phyloP scores from a whole-genome alignment of 2,888 invertebrate species.

The Dynastes grantii region DNA sequence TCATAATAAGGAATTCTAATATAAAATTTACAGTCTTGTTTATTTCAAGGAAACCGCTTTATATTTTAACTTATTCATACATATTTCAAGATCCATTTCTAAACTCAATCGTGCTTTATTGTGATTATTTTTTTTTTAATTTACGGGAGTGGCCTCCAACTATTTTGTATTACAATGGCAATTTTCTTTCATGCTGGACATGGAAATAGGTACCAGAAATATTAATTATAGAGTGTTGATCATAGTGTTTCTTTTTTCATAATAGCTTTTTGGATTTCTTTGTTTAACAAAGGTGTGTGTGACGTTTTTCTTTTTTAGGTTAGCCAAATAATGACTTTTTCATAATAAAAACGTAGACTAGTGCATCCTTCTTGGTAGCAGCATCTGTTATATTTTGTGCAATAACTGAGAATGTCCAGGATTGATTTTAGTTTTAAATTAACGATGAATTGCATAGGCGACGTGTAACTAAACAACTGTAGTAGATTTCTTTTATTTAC shows the following conservation, averaged over 20 bases:
- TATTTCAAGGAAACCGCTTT: constrained; percentile 42
- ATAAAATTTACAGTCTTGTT: not conserved
- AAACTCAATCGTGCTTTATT: constrained; percentile 18
- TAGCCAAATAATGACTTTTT: constrained; percentile 52
- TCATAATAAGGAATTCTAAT: too few relatives aligned
- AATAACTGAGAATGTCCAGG: constrained; percentile 30
- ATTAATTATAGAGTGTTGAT: constrained; percentile 70
- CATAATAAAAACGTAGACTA: constrained; percentile 53
- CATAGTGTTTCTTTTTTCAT: constrained; percentile 52
- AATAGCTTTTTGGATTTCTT: constrained; percentile 54
- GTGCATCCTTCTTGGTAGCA: constrained; percentile 54
- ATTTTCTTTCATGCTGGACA: constrained; percentile 67
- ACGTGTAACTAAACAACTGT: constrained; percentile 16
- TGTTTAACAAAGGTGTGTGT: constrained; percentile 60
- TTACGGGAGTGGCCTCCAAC: constrained; percentile 25
- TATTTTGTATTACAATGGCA: constrained; percentile 49
- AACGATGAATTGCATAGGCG: constrained; percentile 19
- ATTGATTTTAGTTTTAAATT: constrained; percentile 34
- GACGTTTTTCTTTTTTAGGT: constrained; percentile 52
- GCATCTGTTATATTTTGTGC: constrained; percentile 35
- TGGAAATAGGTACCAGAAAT: constrained; percentile 69
- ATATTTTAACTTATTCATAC: constrained; percentile 15
- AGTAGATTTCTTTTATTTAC: constrained; percentile 35
- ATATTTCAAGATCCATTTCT: constrained; percentile 9
- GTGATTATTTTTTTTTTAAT: constrained; percentile 19